Evolutionary conservation across 37 sponge, comb jelly and placozoan species (phyloP).

Genomic region (Hormiphora californensis): DNA sequence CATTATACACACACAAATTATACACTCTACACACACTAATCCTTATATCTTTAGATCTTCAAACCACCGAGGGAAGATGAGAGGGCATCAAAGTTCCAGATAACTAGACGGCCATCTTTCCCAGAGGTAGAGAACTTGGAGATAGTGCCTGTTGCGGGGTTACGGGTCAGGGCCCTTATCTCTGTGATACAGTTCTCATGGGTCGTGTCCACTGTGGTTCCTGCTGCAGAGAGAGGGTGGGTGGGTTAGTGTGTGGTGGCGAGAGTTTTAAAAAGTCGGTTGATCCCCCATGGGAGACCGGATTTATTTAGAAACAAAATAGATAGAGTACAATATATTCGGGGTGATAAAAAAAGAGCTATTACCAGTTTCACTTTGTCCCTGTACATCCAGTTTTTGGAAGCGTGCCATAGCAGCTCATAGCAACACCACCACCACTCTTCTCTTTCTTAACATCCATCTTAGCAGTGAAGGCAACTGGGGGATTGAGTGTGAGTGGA

Average conservation of each 20-base stretch:
- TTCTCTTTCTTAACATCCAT: slow-evolving; percentile 50
- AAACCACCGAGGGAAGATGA: neutral
- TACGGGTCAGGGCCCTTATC: slow-evolving; percentile 33
- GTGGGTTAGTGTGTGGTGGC: no score
- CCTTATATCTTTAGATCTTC: neutral
- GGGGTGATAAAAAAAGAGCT: neutral
- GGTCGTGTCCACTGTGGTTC: slow-evolving; percentile 65
- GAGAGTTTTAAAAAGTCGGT: no score
- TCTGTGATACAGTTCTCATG: slow-evolving; percentile 95
- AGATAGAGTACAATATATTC: neutral
- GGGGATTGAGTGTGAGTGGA: neutral
- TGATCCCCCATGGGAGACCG: no score
- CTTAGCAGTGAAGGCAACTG: slow-evolving; percentile 16
- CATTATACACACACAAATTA: neutral
- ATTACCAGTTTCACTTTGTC: neutral
- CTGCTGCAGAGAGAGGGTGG: slow-evolving; percentile 56
- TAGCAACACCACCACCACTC: neutral
- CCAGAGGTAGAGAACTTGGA: slow-evolving; percentile 85
- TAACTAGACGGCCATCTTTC: slow-evolving; percentile 83
- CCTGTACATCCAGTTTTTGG: slow-evolving; percentile 48
- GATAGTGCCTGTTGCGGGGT: slow-evolving; percentile 46
- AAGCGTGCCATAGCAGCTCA: slow-evolving; percentile 49
- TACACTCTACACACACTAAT: neutral
- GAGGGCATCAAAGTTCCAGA: slow-evolving; percentile 64
- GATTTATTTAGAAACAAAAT: no score